Percentiles rank a stretch among this genome's conserved stretches.
Conservation (phyloP, 2,888 invertebrate species). For the Aquatica leii region DNA sequence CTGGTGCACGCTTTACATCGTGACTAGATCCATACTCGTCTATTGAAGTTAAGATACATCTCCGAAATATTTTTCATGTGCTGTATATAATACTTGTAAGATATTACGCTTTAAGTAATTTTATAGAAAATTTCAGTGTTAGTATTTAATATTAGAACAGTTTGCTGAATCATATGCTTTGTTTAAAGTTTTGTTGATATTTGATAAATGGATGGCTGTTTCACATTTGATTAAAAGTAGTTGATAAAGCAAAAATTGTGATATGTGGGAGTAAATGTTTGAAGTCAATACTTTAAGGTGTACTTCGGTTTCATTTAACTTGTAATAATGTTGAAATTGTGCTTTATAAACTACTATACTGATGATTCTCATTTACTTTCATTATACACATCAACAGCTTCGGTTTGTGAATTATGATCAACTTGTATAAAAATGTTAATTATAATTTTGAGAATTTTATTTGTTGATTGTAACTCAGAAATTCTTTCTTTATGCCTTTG, state of each 20-base stretch:
- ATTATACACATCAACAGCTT: too few species aligned
- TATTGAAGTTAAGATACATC: slow-evolving; percentile 64
- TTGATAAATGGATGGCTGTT: slow-evolving; percentile 2
- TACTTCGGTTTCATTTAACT: too few species aligned
- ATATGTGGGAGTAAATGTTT: too few species aligned
- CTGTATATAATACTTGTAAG: not conserved
- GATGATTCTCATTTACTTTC: too few species aligned
- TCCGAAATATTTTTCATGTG: not conserved
- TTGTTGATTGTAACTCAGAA: too few species aligned
- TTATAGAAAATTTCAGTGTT: not conserved
- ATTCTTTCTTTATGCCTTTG: too few species aligned
- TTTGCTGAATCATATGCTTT: slow-evolving; percentile 19
- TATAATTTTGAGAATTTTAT: too few species aligned
- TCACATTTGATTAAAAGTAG: slow-evolving; percentile 14
- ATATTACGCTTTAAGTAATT: not conserved
- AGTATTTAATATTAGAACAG: not conserved
- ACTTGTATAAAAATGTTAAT: too few species aligned
- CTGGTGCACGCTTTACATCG: slow-evolving; percentile 74
- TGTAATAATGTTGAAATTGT: too few species aligned
- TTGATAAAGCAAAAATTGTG: slow-evolving; percentile 1
- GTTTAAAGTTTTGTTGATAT: slow-evolving; percentile 11
- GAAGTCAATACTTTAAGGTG: too few species aligned
- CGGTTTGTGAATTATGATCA: too few species aligned
- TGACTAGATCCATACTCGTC: slow-evolving; percentile 94
- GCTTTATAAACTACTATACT: too few species aligned